Conservation (phyloP, 2,888 invertebrate genomes). For the Tachina grossa region DNA sequence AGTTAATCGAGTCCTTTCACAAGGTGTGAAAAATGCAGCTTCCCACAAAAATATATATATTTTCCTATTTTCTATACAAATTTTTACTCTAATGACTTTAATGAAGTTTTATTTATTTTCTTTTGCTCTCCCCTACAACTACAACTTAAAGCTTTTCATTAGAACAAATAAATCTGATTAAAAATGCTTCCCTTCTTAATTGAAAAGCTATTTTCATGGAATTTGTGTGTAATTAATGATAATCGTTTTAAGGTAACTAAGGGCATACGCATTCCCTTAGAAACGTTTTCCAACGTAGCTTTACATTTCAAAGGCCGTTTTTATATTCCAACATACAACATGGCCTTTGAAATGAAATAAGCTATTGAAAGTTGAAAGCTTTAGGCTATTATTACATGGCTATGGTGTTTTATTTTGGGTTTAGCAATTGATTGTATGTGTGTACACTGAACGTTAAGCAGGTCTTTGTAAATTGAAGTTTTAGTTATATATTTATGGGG, state of each 20-base stretch:
- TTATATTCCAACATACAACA: not conserved
- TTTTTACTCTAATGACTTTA: too few relatives aligned
- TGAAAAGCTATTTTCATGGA: not conserved
- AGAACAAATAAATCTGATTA: too few relatives aligned
- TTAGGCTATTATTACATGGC: constrained; percentile 26
- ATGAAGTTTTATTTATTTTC: too few relatives aligned
- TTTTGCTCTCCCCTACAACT: too few relatives aligned
- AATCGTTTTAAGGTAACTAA: not conserved
- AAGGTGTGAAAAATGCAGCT: too few relatives aligned
- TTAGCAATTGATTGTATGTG: not conserved
- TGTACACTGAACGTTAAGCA: not conserved
- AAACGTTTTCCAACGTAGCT: not conserved
- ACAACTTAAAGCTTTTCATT: too few relatives aligned
- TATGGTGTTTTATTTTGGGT: not conserved
- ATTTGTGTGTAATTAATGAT: not conserved
- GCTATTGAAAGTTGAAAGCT: constrained; percentile 53
- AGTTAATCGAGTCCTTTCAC: too few relatives aligned
- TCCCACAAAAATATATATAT: too few relatives aligned
- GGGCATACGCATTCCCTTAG: not conserved
- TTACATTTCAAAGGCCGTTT: not conserved
- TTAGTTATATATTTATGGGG: not conserved
- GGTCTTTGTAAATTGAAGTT: constrained; percentile 17
- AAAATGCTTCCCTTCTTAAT: not conserved
- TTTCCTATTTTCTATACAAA: too few relatives aligned
- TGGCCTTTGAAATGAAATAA: constrained; percentile 6